phyloP scores from a whole-genome alignment of 1,140 invertebrate species.

The Macrosteles quadrilineatus region DNA sequence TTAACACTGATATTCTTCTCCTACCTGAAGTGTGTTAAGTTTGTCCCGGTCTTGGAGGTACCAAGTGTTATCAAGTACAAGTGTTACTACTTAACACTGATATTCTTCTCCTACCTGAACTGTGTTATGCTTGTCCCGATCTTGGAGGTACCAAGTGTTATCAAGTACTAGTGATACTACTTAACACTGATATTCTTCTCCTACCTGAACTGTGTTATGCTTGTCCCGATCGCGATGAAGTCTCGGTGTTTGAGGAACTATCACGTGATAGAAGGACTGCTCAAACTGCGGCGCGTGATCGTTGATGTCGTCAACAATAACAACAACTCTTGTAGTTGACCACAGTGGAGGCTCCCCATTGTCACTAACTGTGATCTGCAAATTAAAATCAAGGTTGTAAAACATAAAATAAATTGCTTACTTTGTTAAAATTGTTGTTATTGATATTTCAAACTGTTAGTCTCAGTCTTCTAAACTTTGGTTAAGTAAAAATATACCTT shows the following conservation, averaged over 20 bases:
- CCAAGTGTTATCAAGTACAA: no score
- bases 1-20: no score
- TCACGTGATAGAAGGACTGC: conserved; percentile 75
- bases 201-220: background rate
- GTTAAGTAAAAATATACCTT: no score
- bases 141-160: no score
- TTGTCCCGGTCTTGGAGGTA: no score
- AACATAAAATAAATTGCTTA: background rate
- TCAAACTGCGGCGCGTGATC: conserved; percentile 88
- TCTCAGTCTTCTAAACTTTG: background rate
- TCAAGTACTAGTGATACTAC: conserved; percentile 75
- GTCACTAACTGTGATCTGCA: conserved; percentile 75
- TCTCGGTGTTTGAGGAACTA: conserved; percentile 58
- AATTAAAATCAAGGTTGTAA: conserved; percentile 40
- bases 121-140: no score
- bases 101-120: no score
- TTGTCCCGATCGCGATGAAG: background rate
- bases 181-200: conserved; percentile 57
- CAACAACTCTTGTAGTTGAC: conserved; percentile 74
- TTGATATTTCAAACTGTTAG: no score
- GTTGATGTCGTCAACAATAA: conserved; percentile 85
- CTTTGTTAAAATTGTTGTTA: no score
- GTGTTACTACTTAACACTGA: no score
- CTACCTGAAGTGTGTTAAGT: no score
- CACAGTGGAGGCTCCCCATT: conserved; percentile 72